Percentiles rank a stretch among this genome's conserved stretches.
Conservation (phyloP, 2,113 vertebrate genomes). For the Ailurus styani region DNA sequence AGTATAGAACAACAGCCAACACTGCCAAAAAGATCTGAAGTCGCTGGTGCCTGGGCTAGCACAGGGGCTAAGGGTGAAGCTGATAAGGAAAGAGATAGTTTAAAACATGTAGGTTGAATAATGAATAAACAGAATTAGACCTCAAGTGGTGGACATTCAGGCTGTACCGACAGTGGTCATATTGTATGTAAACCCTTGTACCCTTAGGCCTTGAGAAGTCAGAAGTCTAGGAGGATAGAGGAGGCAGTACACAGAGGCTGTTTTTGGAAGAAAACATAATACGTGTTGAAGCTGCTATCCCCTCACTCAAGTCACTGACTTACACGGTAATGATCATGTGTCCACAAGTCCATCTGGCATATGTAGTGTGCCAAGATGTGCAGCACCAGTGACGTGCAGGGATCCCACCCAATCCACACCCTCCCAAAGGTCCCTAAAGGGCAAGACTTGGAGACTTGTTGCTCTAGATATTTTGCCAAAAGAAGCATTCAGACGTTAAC, state of each 20-base stretch:
- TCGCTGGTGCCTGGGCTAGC: conserved; percentile 61
- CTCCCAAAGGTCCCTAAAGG: neutral
- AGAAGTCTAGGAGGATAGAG: neutral
- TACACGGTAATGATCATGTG: neutral
- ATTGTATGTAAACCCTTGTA: neutral
- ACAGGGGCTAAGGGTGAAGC: conserved; percentile 61
- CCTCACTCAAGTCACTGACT: neutral
- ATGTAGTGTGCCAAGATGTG: neutral
- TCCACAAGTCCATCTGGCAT: neutral
- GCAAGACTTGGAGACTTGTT: neutral
- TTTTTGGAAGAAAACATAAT: neutral
- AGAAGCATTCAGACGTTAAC: conserved; percentile 26
- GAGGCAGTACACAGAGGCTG: neutral
- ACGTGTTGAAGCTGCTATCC: neutral
- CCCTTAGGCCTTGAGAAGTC: neutral
- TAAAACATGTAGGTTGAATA: conserved; percentile 70
- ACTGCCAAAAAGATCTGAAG: conserved; percentile 1
- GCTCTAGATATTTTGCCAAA: conserved; percentile 13
- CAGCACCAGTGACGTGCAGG: neutral
- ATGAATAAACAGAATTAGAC: conserved; percentile 57
- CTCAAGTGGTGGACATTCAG: neutral
- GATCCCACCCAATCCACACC: neutral
- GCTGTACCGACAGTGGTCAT: neutral
- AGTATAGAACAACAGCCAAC: conserved; percentile 44
- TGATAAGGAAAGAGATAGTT: conserved; percentile 73